Percentiles rank a stretch among this genome's conserved stretches.
Conservation (phyloP, 1,140 invertebrate species). For the Geopemphigus sp. region DNA sequence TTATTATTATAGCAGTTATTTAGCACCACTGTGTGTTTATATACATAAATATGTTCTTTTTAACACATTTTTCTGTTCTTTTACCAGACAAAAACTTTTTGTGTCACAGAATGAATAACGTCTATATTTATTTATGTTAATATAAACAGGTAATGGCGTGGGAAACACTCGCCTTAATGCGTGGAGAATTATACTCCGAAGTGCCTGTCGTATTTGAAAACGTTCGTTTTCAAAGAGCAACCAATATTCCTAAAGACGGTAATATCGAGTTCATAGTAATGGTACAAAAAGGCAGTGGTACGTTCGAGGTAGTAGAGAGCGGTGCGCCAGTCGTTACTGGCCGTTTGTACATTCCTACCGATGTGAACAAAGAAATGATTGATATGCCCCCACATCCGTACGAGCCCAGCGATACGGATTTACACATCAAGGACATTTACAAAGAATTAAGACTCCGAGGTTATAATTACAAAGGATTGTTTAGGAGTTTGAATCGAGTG, state of each 20-base stretch:
- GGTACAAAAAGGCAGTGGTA: constrained; percentile 77
- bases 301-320: constrained; percentile 83
- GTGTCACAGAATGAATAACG: neutral
- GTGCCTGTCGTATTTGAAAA: constrained; percentile 83
- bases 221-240: constrained; percentile 78
- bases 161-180: constrained; percentile 80
- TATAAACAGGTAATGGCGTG: constrained; percentile 67
- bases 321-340: constrained; percentile 77
- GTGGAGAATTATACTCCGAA: constrained; percentile 68
- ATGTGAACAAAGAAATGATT: constrained; percentile 57
- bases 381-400: constrained; percentile 55
- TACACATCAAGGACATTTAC: constrained; percentile 76
- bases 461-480: constrained; percentile 83
- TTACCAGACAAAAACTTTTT: too few species aligned
- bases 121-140: constrained; percentile 50
- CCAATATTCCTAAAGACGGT: constrained; percentile 70
- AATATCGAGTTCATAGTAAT: constrained; percentile 69
- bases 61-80: too few species aligned
- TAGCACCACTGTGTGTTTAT: too few species aligned
- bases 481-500: constrained; percentile 64
- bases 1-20: too few species aligned
- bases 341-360: constrained; percentile 61
- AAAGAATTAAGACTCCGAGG: constrained; percentile 87
- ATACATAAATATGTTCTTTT: too few species aligned
- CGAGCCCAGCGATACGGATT: constrained; percentile 54